phyloP scores from a whole-genome alignment of 2,113 vertebrate species.

The Nettapus auritus region DNA sequence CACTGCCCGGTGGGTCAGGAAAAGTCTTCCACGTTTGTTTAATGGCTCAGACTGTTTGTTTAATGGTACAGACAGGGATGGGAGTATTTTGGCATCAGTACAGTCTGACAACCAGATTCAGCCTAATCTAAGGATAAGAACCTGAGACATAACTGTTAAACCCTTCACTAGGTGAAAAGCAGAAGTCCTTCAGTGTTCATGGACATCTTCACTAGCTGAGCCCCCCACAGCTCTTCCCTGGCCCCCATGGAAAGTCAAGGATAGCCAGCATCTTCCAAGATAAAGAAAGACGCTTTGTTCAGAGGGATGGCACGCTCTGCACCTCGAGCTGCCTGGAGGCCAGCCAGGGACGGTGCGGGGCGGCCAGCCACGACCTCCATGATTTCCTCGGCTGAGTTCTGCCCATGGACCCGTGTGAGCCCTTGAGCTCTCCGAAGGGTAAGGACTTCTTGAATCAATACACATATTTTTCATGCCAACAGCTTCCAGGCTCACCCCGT shows the following conservation, averaged over 20 bases:
- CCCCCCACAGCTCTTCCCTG: neutral
- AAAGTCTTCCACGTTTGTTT: neutral
- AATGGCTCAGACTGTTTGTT: neutral
- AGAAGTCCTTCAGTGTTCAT: fast-evolving
- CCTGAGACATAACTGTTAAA: neutral
- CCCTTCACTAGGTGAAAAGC: neutral
- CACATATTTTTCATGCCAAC: neutral
- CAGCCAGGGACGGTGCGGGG: neutral
- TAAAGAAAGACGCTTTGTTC: neutral
- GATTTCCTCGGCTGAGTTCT: neutral
- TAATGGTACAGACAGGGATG: neutral
- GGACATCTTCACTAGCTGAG: neutral
- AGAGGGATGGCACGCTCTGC: neutral
- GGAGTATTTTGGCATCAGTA: neutral
- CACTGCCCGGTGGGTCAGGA: neutral
- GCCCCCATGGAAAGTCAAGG: neutral
- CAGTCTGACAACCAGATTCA: neutral
- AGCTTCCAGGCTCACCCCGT: neutral
- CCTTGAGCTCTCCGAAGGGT: neutral
- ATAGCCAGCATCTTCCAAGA: neutral
- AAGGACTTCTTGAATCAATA: fast-evolving
- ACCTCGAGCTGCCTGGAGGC: neutral
- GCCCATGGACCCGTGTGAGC: fast-evolving
- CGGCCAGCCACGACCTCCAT: neutral
- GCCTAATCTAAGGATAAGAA: neutral